Percentiles rank a stretch among this genome's conserved stretches.
Conservation (phyloP, 1,140 invertebrate genomes). For the Cardiocondyla obscurior region DNA sequence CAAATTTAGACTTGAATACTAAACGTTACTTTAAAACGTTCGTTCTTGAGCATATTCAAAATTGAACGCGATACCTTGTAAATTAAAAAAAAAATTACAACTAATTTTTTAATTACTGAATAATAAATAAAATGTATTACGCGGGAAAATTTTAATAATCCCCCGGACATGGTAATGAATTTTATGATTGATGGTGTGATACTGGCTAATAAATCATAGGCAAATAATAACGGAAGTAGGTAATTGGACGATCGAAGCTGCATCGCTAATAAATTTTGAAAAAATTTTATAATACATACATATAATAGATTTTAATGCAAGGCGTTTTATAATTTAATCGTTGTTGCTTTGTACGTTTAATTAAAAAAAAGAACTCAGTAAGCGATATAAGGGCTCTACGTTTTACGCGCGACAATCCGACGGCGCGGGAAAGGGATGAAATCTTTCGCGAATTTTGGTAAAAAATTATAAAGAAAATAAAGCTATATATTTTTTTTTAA, state of each 20-base stretch:
- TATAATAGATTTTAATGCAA: slow-evolving; percentile 19
- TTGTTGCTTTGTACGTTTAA: not conserved
- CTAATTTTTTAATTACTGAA: not conserved
- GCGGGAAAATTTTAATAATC: not conserved
- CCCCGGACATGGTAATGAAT: not conserved
- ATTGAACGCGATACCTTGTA: not conserved
- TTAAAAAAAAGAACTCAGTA: not conserved
- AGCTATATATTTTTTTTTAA: not conserved
- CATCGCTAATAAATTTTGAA: slow-evolving; percentile 59
- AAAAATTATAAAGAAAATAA: not conserved
- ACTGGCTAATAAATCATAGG: slow-evolving; percentile 1
- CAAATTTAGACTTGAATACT: not conserved
- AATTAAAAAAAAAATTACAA: not conserved
- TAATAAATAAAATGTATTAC: not conserved
- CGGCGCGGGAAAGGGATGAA: slow-evolving; percentile 11
- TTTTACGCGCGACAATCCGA: slow-evolving; percentile 34
- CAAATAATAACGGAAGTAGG: not conserved
- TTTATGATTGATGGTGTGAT: not conserved
- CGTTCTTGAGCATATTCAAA: not conserved
- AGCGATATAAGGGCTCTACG: not conserved
- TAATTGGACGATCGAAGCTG: slow-evolving; percentile 59
- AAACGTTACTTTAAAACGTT: not conserved
- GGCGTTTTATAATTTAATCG: slow-evolving; percentile 59
- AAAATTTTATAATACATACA: too few relatives aligned
- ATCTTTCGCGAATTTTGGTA: not conserved